Evolutionary conservation across 2,888 invertebrate genomes (phyloP).

Genomic region (Tribolium freemani): DNA sequence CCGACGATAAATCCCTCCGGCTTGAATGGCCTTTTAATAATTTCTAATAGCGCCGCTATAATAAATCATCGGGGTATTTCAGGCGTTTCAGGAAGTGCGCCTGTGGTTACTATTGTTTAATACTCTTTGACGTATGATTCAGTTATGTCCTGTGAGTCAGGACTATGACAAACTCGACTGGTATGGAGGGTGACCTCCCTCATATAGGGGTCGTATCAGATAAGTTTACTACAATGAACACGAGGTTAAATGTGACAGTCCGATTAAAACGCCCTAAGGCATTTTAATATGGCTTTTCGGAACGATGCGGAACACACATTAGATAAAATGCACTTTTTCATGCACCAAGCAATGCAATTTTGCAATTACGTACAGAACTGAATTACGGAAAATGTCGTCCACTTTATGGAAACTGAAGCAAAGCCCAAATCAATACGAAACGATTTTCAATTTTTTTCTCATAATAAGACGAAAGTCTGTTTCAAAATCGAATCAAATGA

Average conservation of each 20-base stretch:
- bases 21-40: conserved; percentile 43
- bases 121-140: conserved; percentile 46
- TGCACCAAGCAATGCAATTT: background rate
- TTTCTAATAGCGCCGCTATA: conserved; percentile 38
- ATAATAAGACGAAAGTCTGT: too few species aligned
- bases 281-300: conserved; percentile 34
- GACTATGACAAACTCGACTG: conserved; percentile 40
- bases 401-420: conserved; percentile 17
- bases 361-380: background rate
- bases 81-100: conserved; percentile 43
- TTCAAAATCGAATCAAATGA: too few species aligned
- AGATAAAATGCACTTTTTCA: background rate
- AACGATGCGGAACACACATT: background rate
- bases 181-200: conserved; percentile 37
- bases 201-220: conserved; percentile 38
- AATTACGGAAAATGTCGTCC: background rate
- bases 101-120: conserved; percentile 43
- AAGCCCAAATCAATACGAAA: background rate
- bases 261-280: conserved; percentile 44
- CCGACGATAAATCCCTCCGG: conserved; percentile 30
- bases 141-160: conserved; percentile 45
- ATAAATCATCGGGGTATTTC: conserved; percentile 44
- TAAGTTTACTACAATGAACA: conserved; percentile 36
- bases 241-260: conserved; percentile 41
- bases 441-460: too few species aligned